Conservation (phyloP, 2,113 vertebrate species). For the Lota lota region DNA sequence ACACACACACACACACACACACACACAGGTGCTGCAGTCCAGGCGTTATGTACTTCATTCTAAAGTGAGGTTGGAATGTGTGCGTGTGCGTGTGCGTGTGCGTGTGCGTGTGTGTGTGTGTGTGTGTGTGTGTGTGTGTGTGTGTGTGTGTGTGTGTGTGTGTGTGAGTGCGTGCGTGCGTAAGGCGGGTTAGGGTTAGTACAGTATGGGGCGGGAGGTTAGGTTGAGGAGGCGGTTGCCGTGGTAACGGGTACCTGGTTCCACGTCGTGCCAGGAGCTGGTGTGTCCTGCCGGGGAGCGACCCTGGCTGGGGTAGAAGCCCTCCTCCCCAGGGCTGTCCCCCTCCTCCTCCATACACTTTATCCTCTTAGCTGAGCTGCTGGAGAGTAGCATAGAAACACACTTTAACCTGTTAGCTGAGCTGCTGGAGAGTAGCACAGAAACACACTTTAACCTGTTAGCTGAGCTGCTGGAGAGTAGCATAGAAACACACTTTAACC, state of each 20-base stretch:
- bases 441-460: no score
- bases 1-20: slow-evolving; percentile 19
- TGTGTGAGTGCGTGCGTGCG: no score
- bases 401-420: not conserved
- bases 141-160: no score
- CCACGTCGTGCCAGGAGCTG: slow-evolving; percentile 97
- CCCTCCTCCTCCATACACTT: slow-evolving; percentile 99
- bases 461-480: no score
- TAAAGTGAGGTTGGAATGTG: not conserved
- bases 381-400: slow-evolving; percentile 51
- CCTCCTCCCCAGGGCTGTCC: slow-evolving; percentile 96
- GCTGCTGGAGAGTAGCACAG: no score
- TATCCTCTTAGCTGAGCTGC: slow-evolving; percentile 98
- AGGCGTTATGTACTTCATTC: not conserved
- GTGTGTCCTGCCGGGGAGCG: slow-evolving; percentile 94
- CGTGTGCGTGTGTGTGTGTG: no score
- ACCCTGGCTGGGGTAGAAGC: slow-evolving; percentile 93
- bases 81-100: not conserved
- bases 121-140: no score
- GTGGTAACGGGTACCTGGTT: slow-evolving; percentile 82
- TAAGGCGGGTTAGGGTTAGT: no score
- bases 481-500: no score
- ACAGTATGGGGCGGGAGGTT: not conserved
- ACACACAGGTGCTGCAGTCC: not conserved
- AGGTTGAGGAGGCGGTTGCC: slow-evolving; percentile 8